Evolutionary conservation across 2,888 invertebrate species (phyloP), one percentile per base, ranked within the genome.

Genomic region (Pilophorus perplexus): DNA sequence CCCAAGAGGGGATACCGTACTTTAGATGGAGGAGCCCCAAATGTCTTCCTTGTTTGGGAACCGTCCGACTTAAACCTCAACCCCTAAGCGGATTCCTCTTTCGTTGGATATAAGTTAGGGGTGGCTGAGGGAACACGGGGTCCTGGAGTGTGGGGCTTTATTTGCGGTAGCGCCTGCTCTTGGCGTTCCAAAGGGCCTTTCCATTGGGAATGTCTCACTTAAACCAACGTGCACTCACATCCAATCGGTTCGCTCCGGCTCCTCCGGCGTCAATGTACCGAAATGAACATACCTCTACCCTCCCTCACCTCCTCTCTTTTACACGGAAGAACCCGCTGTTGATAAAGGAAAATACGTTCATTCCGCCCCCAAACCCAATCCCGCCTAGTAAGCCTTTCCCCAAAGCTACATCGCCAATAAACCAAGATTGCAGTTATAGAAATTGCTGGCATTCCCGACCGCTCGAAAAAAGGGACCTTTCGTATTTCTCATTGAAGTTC

Each of bases 41-140:
- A 62, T 62, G 62, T 62, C 62, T 62, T 62, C 46, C 62, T 46
- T 62, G 62, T 62, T 62, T 62, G 62, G 62, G 48, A 46, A 62
- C 44, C 62, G 28, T 46, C 62, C 46, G 62, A 62, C 46, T 44
- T 46, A 48, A 37, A 62, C 62, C 62, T 62, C 62, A 62, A 62
- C 46, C 38, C 62, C 33, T 62, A 62, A 62, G 62, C 46, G 62
- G 62, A 62, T 62, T 62, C 62, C 62, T 62, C 62, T 62, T 62
- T 62, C 62, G 20, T n/a, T 62, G 62, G 22, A 48, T 62, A 48
- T 62, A 62, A 62, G 46, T 62, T 62, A 42, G 59, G 27, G 27
- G 28, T 10, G 52, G 52, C n/a, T 52, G 28, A 28, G 16, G 48
- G 25, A 2, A 6, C 25, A n/a, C 16, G 8, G 18, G 55, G 20